Base-by-base conservation (phyloP, 2,888 invertebrate species). In the Caenorhabditis wallacei region DNA sequence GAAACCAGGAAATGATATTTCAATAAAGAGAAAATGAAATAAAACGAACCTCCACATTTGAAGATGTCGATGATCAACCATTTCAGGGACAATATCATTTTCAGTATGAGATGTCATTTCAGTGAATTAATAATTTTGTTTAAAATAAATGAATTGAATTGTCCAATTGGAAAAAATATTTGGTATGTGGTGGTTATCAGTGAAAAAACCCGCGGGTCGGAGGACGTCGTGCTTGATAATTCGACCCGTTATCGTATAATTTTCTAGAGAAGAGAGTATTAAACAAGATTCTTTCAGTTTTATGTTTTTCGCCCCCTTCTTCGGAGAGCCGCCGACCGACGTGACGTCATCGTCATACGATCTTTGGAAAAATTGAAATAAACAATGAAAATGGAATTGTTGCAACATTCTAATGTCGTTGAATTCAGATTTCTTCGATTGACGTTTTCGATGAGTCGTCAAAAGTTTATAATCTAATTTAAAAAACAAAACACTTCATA, bases 31-130 rank as follows among this genome's bases (percentile, higher is more conserved):
- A 61, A 48, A 13, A n/a, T n/a, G n/a, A n/a, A n/a, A n/a, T n/a
- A 24, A 46, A 51, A 80, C 80, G 18, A 53, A 81, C 81, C 59
- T 81, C 75, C 81, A 78, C 82, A 82, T 82, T 70, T 82, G 82
- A 24, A 78, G 54, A 72, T 82, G 82, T 69, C 72, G 82, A 63
- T 82, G 82, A 63, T 82, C 82, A 24, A 82, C 57, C 81, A 81
- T 76, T 26, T 81, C 81, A 10, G 81, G 81, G 24, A 81, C 75
- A 20, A 57, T 24, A 66, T 81, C 81, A 30, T 81, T 81, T 59
- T 81, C 74, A 18, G 63, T 48, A n/a, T 70, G 64, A 20, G 80
- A 80, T 40, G 72, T 22, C 80, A 80, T 80, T 72, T 40, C 30
- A 53, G 51, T 8, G 8, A 30, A 22, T 18, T 46, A n/a, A 22